These are phyloP conservation scores for Butorides virescens DNA, from an alignment of 2,113 vertebrate genomes.

Conservation along the genomic window DNA sequence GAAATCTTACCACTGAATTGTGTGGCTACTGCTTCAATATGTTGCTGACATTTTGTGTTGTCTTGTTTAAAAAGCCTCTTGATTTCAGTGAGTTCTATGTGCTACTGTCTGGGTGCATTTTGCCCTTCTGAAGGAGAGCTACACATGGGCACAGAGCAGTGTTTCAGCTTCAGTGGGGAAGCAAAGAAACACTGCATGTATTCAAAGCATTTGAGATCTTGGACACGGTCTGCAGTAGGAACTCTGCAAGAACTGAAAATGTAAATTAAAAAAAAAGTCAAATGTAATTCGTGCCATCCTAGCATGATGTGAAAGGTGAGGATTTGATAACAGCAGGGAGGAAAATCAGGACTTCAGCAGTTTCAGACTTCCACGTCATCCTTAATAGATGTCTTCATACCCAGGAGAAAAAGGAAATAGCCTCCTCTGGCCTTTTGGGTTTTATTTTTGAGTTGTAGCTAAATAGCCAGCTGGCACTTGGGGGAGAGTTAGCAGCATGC, in stretches of 20 bases:
- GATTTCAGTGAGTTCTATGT: not conserved
- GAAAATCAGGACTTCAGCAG: not conserved
- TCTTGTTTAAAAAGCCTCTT: not conserved
- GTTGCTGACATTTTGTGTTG: not conserved
- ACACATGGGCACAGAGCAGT: rapidly evolving
- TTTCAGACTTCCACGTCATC: not conserved
- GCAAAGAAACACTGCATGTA: not conserved
- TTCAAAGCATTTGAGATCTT: not conserved
- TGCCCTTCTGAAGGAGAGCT: not conserved
- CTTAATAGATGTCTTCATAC: not conserved
- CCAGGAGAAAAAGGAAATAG: not conserved
- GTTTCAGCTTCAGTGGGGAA: not conserved
- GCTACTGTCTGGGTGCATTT: not conserved
- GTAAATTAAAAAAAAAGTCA: not conserved
- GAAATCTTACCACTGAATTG: not conserved
- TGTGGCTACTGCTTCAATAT: not conserved
- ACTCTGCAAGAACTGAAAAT: not conserved
- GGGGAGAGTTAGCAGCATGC: not conserved
- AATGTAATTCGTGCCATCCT: not conserved
- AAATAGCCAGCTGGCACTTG: not conserved
- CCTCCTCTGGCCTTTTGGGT: not conserved
- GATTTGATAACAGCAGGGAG: not conserved
- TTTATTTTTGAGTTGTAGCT: not conserved
- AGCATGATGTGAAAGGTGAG: not conserved
- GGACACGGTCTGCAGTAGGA: not conserved